phyloP scores from a whole-genome alignment of 1,140 invertebrate species.

The Pseudomyrmex dendroicus region DNA sequence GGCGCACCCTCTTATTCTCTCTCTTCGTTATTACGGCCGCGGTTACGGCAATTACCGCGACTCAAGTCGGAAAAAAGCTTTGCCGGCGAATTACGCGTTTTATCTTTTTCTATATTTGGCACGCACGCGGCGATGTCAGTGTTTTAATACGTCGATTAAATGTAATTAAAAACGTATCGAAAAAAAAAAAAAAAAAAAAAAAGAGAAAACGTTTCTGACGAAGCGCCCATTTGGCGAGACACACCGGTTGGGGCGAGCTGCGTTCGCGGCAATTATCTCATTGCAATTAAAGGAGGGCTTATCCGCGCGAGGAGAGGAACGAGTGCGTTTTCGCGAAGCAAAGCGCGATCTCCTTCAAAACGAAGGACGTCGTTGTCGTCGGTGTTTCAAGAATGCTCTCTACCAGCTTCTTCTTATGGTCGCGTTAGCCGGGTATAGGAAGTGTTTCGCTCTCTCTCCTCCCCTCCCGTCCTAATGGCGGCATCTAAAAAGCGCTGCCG shows the following conservation, averaged over 20 bases:
- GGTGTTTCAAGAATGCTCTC: constrained; percentile 49
- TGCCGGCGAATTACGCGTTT: constrained; percentile 54
- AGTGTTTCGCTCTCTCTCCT: background rate
- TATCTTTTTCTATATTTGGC: too few species aligned
- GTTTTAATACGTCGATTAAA: too few species aligned
- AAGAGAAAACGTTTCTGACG: constrained; percentile 13
- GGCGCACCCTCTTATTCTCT: constrained; percentile 18
- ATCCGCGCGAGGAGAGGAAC: constrained; percentile 23
- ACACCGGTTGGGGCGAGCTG: constrained; percentile 12
- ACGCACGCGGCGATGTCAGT: too few species aligned
- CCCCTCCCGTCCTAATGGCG: constrained; percentile 48
- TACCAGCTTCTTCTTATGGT: constrained; percentile 68
- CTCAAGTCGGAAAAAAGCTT: constrained; percentile 73
- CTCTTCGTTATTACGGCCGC: constrained; percentile 42
- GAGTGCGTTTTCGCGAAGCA: background rate
- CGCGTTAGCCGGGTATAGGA: constrained; percentile 28
- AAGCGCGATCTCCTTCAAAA: constrained; percentile 52
- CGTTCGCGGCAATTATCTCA: constrained; percentile 55
- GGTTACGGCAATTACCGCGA: constrained; percentile 58
- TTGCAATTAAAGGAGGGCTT: constrained; percentile 60
- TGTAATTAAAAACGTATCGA: too few species aligned
- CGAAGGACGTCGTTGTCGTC: constrained; percentile 23
- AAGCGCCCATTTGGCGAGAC: constrained; percentile 48
- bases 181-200: too few species aligned
- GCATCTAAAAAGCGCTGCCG: constrained; percentile 65